These are phyloP conservation scores for Pterostichus madidus DNA, from an alignment of 2,888 invertebrate species.

Conservation along the genomic window DNA sequence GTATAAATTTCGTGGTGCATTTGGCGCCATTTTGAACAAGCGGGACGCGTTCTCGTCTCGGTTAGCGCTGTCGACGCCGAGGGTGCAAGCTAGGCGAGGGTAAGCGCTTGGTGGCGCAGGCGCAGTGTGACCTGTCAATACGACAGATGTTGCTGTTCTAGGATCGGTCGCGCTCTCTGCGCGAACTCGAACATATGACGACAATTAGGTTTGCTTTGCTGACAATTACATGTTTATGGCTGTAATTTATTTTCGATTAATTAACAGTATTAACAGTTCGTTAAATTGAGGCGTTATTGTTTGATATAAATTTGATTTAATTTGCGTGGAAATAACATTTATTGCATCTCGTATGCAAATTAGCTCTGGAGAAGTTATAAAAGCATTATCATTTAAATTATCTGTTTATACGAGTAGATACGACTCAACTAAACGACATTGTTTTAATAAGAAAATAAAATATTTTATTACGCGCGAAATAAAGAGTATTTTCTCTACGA, in stretches of 20 bases:
- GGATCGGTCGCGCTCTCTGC: background rate
- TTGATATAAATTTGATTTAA: slow-evolving; percentile 8
- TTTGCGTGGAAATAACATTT: background rate
- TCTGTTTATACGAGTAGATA: background rate
- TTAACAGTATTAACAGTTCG: slow-evolving; percentile 46
- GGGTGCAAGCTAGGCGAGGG: slow-evolving; percentile 22
- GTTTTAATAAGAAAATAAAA: too few relatives aligned
- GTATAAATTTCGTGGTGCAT: slow-evolving; percentile 51
- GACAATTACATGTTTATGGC: slow-evolving; percentile 60
- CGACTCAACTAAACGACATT: background rate
- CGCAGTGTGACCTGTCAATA: slow-evolving; percentile 55
- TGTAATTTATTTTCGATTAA: slow-evolving; percentile 48
- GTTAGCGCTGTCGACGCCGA: slow-evolving; percentile 31
- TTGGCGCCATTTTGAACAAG: slow-evolving; percentile 65
- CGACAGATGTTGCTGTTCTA: slow-evolving; percentile 62
- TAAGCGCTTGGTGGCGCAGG: slow-evolving; percentile 28
- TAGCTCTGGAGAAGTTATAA: background rate
- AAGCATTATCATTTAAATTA: background rate
- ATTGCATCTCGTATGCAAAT: background rate
- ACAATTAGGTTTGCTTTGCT: slow-evolving; percentile 44
- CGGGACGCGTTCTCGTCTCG: slow-evolving; percentile 40
- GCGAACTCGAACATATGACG: slow-evolving; percentile 32
- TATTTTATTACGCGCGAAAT: too few relatives aligned
- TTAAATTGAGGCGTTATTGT: slow-evolving; percentile 21
- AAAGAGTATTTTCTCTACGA: too few relatives aligned